Conservation (phyloP, 2,113 vertebrate genomes). For the Cebus imitator region DNA sequence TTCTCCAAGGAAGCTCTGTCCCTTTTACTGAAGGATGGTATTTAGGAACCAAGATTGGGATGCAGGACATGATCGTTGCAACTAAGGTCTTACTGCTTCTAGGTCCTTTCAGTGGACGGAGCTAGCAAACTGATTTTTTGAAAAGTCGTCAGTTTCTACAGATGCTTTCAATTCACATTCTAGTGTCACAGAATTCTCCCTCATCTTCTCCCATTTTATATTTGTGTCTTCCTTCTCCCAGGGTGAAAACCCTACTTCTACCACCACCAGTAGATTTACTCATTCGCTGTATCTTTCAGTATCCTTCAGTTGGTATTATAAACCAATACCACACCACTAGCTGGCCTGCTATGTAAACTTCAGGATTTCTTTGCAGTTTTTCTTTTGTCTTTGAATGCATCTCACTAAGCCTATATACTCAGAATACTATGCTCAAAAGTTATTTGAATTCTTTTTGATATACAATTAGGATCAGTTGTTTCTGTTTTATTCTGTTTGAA, state of each 20-base stretch:
- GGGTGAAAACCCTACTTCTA: not conserved
- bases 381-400: not conserved
- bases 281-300: not conserved
- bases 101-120: not conserved
- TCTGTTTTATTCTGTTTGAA: not conserved
- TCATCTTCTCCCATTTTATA: not conserved
- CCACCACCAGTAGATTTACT: not conserved
- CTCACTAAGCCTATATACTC: not conserved
- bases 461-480: not conserved
- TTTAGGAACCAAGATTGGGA: not conserved
- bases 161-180: not conserved
- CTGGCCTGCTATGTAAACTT: not conserved
- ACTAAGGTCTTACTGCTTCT: not conserved
- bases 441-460: not conserved
- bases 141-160: not conserved
- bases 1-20: not conserved
- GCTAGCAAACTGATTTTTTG: not conserved
- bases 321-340: not conserved
- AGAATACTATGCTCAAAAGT: not conserved
- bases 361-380: not conserved
- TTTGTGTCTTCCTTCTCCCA: not conserved
- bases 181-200: not conserved
- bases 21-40: not conserved
- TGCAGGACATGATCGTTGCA: not conserved
- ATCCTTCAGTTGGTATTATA: not conserved